Conservation (phyloP, 2,888 invertebrate species). For the Orchesella flavescens region DNA sequence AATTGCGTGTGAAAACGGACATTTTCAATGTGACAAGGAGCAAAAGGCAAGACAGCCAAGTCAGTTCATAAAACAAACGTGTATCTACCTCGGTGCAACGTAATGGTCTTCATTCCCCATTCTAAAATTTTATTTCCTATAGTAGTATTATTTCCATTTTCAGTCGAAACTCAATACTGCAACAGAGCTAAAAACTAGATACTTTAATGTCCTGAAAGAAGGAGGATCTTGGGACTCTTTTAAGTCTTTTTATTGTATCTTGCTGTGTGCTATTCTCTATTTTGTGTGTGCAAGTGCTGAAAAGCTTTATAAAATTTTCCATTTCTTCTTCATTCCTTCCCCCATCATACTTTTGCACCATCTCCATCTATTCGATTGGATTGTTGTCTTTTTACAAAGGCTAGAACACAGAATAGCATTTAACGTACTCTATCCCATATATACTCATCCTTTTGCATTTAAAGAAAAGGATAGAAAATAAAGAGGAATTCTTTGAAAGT, state of each 20-base stretch:
- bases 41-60: not conserved
- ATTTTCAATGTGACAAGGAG: constrained; percentile 23
- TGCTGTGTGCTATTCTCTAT: not conserved
- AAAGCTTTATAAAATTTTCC: constrained; percentile 28
- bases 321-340: constrained; percentile 14
- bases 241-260: constrained; percentile 25
- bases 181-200: constrained; percentile 9
- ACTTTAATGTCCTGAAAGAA: constrained; percentile 37
- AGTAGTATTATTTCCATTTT: too few species aligned
- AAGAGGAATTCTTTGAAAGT: constrained; percentile 19
- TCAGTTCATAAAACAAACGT: constrained; percentile 6
- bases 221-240: constrained; percentile 53
- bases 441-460: not conserved
- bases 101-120: too few species aligned
- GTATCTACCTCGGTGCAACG: not conserved
- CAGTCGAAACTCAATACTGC: constrained; percentile 10
- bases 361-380: constrained; percentile 3
- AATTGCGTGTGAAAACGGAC: constrained; percentile 25
- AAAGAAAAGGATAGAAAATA: constrained; percentile 11
- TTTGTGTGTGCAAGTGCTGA: not conserved
- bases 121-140: too few species aligned
- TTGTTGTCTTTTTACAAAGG: not conserved
- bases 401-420: not conserved
- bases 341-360: not conserved
- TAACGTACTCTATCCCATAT: too few species aligned